Percentiles rank a stretch among this genome's conserved stretches.
Conservation (phyloP, 2,113 vertebrate species). For the Cyphomyrus plagiostoma region DNA sequence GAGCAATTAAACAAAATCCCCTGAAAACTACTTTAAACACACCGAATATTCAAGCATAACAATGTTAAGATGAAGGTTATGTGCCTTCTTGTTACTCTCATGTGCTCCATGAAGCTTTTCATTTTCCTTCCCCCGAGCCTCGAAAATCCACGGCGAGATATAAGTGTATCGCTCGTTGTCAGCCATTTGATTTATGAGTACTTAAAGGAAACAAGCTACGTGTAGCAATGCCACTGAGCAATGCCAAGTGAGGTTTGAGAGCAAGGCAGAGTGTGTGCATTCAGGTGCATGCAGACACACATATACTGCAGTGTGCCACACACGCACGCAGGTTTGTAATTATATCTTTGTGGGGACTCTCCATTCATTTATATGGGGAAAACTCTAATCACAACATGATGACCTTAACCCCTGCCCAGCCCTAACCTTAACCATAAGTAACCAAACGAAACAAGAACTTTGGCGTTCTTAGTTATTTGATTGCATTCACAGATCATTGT, state of each 20-base stretch:
- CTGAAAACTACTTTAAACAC: background rate
- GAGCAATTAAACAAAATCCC: background rate
- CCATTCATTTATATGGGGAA: no score
- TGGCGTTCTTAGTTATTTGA: no score
- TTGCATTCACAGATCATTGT: no score
- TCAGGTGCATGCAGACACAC: background rate
- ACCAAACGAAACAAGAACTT: no score
- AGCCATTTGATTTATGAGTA: slow-evolving; percentile 15
- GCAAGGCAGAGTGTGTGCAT: background rate
- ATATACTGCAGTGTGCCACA: background rate
- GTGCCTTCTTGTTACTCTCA: background rate
- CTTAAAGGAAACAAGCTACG: slow-evolving; percentile 1
- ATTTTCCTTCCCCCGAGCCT: background rate
- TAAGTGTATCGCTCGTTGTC: background rate
- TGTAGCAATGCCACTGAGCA: slow-evolving; percentile 6
- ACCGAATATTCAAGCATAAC: background rate
- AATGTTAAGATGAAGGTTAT: background rate
- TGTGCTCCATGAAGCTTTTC: background rate
- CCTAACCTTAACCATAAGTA: no score
- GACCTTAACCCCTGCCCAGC: no score
- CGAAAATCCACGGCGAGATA: background rate
- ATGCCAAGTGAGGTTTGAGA: background rate
- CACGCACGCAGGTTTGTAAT: no score
- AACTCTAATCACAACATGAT: no score
- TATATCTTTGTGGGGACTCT: no score